A percentile compares a stretch with the other conserved stretches of the same genome.
Conservation (phyloP, 2,888 invertebrate species). For the Choristoneura rosaceana region DNA sequence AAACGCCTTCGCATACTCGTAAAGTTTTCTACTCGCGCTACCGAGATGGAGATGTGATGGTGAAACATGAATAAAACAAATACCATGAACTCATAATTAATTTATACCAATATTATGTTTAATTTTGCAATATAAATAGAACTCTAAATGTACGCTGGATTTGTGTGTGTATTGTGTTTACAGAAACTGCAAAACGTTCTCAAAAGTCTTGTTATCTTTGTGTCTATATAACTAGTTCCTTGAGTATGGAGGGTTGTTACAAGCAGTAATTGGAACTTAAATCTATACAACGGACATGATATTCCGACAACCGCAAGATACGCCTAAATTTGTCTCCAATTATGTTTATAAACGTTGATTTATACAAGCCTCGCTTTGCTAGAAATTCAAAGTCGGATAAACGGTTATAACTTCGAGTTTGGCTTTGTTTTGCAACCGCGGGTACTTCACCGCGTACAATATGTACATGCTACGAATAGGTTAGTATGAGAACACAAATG, state of each 20-base stretch:
- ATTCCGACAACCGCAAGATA: slow-evolving; percentile 1
- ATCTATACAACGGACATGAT: slow-evolving; percentile 1
- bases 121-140: too few species aligned
- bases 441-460: slow-evolving; percentile 4
- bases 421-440: slow-evolving; percentile 28
- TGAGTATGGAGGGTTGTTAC: neutral
- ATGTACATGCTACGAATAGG: slow-evolving; percentile 21
- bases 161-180: too few species aligned
- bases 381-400: slow-evolving; percentile 16
- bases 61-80: too few species aligned
- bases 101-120: too few species aligned
- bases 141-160: too few species aligned
- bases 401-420: slow-evolving; percentile 21
- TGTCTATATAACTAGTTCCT: neutral
- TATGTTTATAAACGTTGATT: slow-evolving; percentile 20
- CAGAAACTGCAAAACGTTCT: too few species aligned
- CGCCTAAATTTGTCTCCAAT: neutral
- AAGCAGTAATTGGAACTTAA: neutral
- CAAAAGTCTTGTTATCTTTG: too few species aligned
- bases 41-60: too few species aligned
- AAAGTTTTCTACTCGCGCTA: too few species aligned
- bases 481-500: slow-evolving; percentile 2
- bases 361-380: slow-evolving; percentile 10
- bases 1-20: too few species aligned
- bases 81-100: too few species aligned